These are phyloP conservation scores for Beris chalybata DNA, from an alignment of 2,888 invertebrate genomes.

Conservation along the genomic window DNA sequence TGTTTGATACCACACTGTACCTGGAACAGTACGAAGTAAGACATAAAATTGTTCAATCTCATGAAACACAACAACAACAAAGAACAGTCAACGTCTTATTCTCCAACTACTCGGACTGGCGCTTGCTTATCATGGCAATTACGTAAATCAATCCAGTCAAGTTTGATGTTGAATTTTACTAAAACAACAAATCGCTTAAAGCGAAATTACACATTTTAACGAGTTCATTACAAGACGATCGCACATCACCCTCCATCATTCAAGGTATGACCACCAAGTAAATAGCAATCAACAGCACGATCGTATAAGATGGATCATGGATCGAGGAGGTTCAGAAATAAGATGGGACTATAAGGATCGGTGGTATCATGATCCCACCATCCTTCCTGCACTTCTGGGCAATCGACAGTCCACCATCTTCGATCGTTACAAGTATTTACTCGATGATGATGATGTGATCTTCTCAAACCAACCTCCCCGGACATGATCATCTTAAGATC, in stretches of 20 bases:
- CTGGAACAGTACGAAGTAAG: too few species aligned
- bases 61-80: too few species aligned
- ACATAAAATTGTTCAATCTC: too few species aligned
- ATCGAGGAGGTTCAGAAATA: too few species aligned
- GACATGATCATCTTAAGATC: slow-evolving; percentile 12
- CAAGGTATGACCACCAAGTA: too few species aligned
- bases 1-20: too few species aligned
- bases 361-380: too few species aligned
- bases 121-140: slow-evolving; percentile 1
- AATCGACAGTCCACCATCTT: slow-evolving; percentile 14
- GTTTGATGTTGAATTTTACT: slow-evolving; percentile 3
- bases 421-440: slow-evolving; percentile 4
- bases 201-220: slow-evolving; percentile 26
- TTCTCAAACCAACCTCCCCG: slow-evolving; percentile 2
- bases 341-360: too few species aligned
- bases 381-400: background rate
- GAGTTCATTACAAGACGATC: slow-evolving; percentile 30
- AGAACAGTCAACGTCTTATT: too few species aligned
- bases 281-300: too few species aligned
- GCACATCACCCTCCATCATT: background rate
- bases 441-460: slow-evolving; percentile 15
- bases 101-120: background rate
- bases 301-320: too few species aligned
- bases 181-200: background rate
- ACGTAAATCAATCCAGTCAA: background rate